A percentile compares a stretch with the other conserved stretches of the same genome.
These are phyloP conservation scores for Leptothorax acervorum DNA, from an alignment of 2,888 invertebrate species.

Conservation along the genomic window DNA sequence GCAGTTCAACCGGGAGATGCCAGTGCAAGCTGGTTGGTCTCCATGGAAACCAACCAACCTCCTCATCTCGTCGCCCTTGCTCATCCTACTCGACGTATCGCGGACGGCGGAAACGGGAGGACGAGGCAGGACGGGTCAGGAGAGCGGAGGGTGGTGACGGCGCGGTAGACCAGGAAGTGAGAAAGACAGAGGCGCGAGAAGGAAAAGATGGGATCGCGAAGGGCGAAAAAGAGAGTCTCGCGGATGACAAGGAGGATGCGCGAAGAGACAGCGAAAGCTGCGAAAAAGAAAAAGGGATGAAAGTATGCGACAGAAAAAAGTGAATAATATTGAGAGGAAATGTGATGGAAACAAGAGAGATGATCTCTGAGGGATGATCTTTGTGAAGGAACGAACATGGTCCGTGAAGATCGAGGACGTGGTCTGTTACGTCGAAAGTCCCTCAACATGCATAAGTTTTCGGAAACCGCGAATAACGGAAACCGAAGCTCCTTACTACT, in stretches of 20 bases:
- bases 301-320: not conserved
- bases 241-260: conserved; percentile 49
- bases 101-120: conserved; percentile 57
- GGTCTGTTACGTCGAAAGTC: conserved; percentile 65
- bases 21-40: conserved; percentile 74
- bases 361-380: conserved; percentile 6
- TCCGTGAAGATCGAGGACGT: conserved; percentile 61
- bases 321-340: conserved; percentile 35
- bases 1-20: conserved; percentile 69
- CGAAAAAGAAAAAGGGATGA: not conserved
- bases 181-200: conserved; percentile 43
- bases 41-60: conserved; percentile 77
- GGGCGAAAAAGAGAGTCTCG: conserved; percentile 29
- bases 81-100: conserved; percentile 65
- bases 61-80: conserved; percentile 68
- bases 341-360: conserved; percentile 20
- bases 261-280: conserved; percentile 31
- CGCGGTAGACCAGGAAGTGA: conserved; percentile 47
- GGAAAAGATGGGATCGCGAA: conserved; percentile 49
- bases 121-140: conserved; percentile 20
- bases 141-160: not conserved
- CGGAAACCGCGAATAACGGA: not conserved
- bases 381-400: conserved; percentile 24
- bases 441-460: not conserved
- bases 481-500: conserved; percentile 25